Base-by-base conservation (phyloP, 2,797 vertebrate genomes). In the Balearica regulorum region DNA sequence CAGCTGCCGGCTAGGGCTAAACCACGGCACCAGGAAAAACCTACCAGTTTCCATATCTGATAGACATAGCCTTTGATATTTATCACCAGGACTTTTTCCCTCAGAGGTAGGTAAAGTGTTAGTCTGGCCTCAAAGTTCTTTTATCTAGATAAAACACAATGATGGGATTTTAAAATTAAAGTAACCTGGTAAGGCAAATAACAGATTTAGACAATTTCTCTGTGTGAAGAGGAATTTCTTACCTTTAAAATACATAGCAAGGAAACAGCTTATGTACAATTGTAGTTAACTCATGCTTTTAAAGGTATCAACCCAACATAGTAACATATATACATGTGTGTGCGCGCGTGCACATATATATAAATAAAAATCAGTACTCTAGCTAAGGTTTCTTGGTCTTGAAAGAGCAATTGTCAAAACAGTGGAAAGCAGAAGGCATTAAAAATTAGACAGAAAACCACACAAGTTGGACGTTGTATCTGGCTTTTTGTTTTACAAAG, bases 301-400 rank as follows among this genome's bases (percentile, higher is more conserved):
- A 35, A 71, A 80, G 15, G 8, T 39, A n/a, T 21, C 44, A 43
- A 10, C 39, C 16, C 79, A 18, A 37, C 37, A 13, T 26, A n/a
- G 57, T 37, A 49, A 20, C 9, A 26, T 4, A 8, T 29, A 5
- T 39, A 8, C 18, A 4, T 26, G 5, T 26, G 4, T 13, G 6
- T 15, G 9, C 7, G 7, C 6, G 4, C 5, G 3, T 2, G 6
- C 11, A 11, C 8, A 9, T 8, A 4, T 35, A 11, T 13, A 16
- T 4, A 35, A 37, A 11, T 12, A 58, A 37, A 72, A 57, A 29
- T 29, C n/a, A 35, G 22, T 37, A 13, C 17, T 49, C 20, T 48
- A 26, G 39, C 55, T n/a, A 48, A 75, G 25, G 37, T 35, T 60
- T 55, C 19, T 71, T 25, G 33, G 22, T 41, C 41, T 76, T 24